Evolutionary conservation across 2,888 invertebrate genomes (phyloP).

Genomic region (Drosophila hamatofila): DNA sequence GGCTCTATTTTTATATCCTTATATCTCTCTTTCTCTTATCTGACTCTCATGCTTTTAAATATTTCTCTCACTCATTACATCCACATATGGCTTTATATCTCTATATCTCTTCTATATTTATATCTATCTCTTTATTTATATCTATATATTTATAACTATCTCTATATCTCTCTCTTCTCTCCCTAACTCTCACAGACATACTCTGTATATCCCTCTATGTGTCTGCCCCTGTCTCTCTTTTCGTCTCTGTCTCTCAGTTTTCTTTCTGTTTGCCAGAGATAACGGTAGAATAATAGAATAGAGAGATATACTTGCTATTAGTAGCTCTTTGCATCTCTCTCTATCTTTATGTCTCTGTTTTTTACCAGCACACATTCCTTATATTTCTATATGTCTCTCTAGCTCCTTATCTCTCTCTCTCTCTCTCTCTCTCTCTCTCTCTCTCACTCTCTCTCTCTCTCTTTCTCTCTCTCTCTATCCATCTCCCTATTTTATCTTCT

Average conservation of each 20-base stretch:
- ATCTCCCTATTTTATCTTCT: neutral
- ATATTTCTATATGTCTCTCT: neutral
- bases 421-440: neutral
- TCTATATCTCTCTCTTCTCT: no score
- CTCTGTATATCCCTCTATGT: no score
- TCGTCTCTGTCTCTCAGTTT: neutral
- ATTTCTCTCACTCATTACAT: neutral
- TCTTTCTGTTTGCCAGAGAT: no score
- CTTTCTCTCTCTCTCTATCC: neutral
- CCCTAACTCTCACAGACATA: neutral
- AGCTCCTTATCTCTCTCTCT: neutral
- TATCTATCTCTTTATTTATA: no score
- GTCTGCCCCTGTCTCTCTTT: neutral
- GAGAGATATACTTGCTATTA: neutral
- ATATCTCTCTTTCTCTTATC: no score
- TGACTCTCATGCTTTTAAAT: neutral
- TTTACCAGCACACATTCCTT: no score
- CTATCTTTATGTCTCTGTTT: neutral
- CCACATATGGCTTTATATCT: neutral
- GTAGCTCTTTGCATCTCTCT: neutral
- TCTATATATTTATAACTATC: no score
- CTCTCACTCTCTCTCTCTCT: no score
- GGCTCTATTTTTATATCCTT: neutral
- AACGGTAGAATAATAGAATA: no score
- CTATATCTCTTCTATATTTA: neutral